Percentiles rank a stretch among this genome's conserved stretches.
phyloP scores from a whole-genome alignment of 2,888 invertebrate genomes.

The Aspidiotus destructor region DNA sequence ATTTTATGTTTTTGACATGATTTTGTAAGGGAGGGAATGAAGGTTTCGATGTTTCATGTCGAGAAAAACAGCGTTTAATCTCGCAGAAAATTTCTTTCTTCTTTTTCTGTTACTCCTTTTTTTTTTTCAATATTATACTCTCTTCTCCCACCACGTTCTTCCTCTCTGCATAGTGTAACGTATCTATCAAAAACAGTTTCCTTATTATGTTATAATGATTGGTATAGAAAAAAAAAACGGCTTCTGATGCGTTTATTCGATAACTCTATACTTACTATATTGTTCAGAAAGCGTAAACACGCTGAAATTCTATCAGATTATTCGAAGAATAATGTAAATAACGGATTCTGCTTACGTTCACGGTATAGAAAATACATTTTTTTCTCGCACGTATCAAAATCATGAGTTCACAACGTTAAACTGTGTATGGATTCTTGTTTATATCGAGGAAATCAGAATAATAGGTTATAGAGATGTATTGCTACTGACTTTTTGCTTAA shows the following conservation, averaged over 20 bases:
- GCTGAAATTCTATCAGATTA: conserved; percentile 9
- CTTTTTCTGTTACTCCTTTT: conserved; percentile 13
- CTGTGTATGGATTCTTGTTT: too few relatives aligned
- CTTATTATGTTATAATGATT: conserved; percentile 31
- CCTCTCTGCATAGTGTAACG: conserved; percentile 7
- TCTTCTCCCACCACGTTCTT: conserved; percentile 3
- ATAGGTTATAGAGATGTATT: neutral
- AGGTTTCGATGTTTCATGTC: conserved; percentile 26
- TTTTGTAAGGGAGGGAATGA: conserved; percentile 18
- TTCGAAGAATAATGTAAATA: neutral
- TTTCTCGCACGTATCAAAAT: neutral
- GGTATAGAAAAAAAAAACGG: conserved; percentile 18
- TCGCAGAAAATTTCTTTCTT: conserved; percentile 29
- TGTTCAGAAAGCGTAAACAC: neutral
- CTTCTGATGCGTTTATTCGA: conserved; percentile 30
- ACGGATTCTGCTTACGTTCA: too few relatives aligned
- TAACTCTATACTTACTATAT: conserved; percentile 1
- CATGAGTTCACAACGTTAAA: neutral
- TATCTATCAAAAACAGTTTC: conserved; percentile 32
- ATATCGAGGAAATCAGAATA: too few relatives aligned
- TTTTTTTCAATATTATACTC: conserved; percentile 1
- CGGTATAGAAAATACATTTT: too few relatives aligned
- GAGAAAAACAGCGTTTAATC: conserved; percentile 27
- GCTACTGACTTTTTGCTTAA: neutral
- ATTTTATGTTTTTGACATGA: conserved; percentile 30